These are phyloP conservation scores for Anomalospiza imberbis DNA, from an alignment of 2,797 vertebrate species.

Conservation along the genomic window DNA sequence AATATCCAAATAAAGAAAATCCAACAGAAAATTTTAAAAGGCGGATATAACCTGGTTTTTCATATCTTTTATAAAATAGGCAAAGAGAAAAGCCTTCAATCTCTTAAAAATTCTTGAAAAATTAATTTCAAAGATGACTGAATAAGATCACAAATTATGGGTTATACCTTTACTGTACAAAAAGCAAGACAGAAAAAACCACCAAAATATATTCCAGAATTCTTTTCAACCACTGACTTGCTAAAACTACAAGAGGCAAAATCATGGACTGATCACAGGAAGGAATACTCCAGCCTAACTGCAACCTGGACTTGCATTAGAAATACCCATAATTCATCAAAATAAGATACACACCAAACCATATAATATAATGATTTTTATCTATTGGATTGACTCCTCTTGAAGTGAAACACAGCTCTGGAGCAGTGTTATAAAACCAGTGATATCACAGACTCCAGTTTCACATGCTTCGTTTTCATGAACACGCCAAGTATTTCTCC, in stretches of 20 bases:
- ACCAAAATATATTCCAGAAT: background rate
- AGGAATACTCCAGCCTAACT: background rate
- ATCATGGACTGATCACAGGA: background rate
- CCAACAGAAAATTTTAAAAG: background rate
- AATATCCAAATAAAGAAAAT: background rate
- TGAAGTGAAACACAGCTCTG: background rate
- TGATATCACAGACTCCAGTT: accelerated
- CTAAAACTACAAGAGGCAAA: background rate
- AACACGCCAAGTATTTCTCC: background rate
- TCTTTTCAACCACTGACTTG: background rate
- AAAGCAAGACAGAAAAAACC: background rate
- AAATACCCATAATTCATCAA: background rate
- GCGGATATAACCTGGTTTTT: accelerated
- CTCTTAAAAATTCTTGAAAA: background rate
- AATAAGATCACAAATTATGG: background rate
- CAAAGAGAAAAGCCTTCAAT: background rate
- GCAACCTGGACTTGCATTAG: background rate
- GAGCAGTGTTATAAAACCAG: background rate
- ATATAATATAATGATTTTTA: background rate
- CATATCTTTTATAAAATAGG: background rate
- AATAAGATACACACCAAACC: background rate
- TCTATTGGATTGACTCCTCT: background rate
- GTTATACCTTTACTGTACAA: background rate
- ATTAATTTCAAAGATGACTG: background rate
- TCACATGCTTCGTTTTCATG: background rate